phyloP scores from a whole-genome alignment of 2,888 invertebrate species.

The Hymenopus coronatus region DNA sequence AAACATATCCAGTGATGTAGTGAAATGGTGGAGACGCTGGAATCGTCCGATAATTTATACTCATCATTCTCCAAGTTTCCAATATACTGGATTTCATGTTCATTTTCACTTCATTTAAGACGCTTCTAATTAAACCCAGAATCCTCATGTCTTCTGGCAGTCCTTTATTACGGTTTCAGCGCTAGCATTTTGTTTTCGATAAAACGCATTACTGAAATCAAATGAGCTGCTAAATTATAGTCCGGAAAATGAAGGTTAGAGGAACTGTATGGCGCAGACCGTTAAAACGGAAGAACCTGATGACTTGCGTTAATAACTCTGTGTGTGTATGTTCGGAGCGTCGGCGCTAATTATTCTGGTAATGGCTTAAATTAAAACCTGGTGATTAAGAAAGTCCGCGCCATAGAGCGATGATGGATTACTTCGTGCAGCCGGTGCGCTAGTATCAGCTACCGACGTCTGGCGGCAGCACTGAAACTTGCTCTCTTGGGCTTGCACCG shows the following conservation, averaged over 20 bases:
- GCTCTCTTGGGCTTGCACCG: background rate
- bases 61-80: background rate
- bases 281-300: background rate
- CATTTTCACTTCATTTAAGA: background rate
- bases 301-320: background rate
- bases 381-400: conserved; percentile 31
- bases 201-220: background rate
- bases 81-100: background rate
- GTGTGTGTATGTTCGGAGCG: conserved; percentile 6
- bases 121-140: background rate
- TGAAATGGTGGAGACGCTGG: background rate
- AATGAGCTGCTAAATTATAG: background rate
- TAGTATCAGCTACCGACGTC: background rate
- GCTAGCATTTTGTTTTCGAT: background rate
- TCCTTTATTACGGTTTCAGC: background rate
- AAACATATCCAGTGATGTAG: too few species aligned
- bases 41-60: background rate
- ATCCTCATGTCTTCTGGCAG: background rate
- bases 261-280: background rate
- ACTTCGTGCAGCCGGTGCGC: background rate
- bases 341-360: conserved; percentile 44
- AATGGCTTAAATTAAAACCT: conserved; percentile 44
- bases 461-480: background rate
- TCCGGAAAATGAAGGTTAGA: too few species aligned
- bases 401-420: conserved; percentile 25